Percentiles rank a stretch among this genome's conserved stretches.
Evolutionary conservation across 2,797 vertebrate genomes (phyloP).

Genomic region (Neomorphus geoffroyi): DNA sequence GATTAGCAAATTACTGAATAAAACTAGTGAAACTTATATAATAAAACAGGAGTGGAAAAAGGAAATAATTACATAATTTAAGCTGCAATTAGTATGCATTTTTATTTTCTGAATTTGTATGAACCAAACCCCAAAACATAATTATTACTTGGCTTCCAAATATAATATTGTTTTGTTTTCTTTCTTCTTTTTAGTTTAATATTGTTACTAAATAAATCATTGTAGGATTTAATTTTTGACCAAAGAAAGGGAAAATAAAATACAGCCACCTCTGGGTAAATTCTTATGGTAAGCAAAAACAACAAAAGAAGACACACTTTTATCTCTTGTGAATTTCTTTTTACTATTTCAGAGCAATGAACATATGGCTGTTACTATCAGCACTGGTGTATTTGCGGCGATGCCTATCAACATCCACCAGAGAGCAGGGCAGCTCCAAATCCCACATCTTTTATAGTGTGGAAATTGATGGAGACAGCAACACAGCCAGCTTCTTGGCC

Average conservation of each 20-base stretch:
- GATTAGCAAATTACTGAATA: not conserved
- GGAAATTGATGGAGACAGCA: constrained; percentile 84
- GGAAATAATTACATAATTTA: not conserved
- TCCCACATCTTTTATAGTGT: constrained; percentile 80
- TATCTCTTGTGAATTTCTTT: constrained; percentile 59
- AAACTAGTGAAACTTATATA: not conserved
- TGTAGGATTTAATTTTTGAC: not conserved
- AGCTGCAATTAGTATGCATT: not conserved
- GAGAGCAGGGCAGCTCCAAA: constrained; percentile 92
- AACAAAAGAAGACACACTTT: not conserved
- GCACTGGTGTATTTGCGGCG: constrained; percentile 76
- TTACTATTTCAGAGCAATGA: constrained; percentile 69
- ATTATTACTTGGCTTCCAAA: not conserved
- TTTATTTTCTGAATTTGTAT: not conserved
- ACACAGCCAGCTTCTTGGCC: constrained; percentile 82
- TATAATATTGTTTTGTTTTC: not conserved
- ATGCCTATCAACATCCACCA: constrained; percentile 86
- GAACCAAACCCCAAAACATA: not conserved
- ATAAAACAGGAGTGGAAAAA: not conserved
- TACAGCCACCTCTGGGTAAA: not conserved
- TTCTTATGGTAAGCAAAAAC: not conserved
- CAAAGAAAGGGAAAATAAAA: not conserved
- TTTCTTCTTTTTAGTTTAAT: not conserved
- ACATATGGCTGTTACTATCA: constrained; percentile 66
- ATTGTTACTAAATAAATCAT: not conserved